A percentile compares a stretch with the other conserved stretches of the same genome.
These are phyloP conservation scores for Ypsolopha scabrella DNA, from an alignment of 2,888 invertebrate genomes.

Conservation along the genomic window DNA sequence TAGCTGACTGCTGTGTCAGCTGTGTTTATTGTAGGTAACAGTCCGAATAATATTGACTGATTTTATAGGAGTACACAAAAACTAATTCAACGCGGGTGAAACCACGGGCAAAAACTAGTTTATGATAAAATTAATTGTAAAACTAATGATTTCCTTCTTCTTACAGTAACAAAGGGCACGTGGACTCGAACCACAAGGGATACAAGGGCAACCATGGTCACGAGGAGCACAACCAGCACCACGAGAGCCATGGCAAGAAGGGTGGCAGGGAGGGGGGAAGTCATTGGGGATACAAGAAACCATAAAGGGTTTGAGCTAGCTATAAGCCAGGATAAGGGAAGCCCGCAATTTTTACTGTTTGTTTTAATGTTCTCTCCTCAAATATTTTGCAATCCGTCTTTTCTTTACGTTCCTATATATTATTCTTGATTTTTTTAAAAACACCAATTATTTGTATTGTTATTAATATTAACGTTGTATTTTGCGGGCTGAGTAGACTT, in stretches of 20 bases:
- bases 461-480: not conserved
- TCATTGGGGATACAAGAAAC: slow-evolving; percentile 53
- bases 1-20: no score
- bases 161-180: slow-evolving; percentile 73
- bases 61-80: no score
- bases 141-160: not conserved
- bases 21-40: no score
- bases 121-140: not conserved
- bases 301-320: slow-evolving; percentile 24
- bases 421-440: not conserved
- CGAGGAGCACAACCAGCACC: slow-evolving; percentile 72
- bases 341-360: not conserved
- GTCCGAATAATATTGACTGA: no score
- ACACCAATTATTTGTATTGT: no score
- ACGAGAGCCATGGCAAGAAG: slow-evolving; percentile 71
- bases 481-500: not conserved
- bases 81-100: no score
- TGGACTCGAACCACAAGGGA: slow-evolving; percentile 75
- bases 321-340: not conserved
- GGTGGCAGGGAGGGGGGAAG: slow-evolving; percentile 69
- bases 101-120: no score
- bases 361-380: not conserved
- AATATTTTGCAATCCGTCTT: not conserved
- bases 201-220: slow-evolving; percentile 73
- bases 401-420: not conserved